Conservation (phyloP, 2,888 invertebrate genomes). For the Proisotoma minuta region DNA sequence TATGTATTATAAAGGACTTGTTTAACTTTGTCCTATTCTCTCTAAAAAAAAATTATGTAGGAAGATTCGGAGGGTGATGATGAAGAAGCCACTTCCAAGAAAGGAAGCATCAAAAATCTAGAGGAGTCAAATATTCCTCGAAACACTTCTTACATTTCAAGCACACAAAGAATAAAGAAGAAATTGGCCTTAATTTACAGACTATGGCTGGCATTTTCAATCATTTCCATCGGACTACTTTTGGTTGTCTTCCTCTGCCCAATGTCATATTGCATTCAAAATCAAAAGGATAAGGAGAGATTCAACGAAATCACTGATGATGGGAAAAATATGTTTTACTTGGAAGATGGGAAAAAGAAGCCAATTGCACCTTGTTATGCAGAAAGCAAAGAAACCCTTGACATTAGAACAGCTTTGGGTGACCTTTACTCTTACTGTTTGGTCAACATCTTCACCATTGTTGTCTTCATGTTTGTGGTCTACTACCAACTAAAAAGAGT, state of each 20-base stretch:
- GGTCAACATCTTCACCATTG: conserved; percentile 5
- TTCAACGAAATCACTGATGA: neutral
- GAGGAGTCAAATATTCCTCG: neutral
- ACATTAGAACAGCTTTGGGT: neutral
- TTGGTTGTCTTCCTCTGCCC: conserved; percentile 4
- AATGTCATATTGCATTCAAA: conserved; percentile 9
- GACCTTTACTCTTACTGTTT: conserved; percentile 1
- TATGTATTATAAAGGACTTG: too few relatives aligned
- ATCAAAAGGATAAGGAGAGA: neutral
- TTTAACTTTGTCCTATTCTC: too few relatives aligned
- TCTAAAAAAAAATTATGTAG: too few relatives aligned
- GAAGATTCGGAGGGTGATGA: too few relatives aligned
- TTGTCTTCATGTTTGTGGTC: conserved; percentile 4
- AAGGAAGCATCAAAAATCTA: too few relatives aligned
- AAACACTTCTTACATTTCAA: neutral
- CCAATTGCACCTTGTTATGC: conserved; percentile 5
- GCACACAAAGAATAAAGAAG: neutral
- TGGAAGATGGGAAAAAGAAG: neutral
- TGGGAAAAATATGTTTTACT: neutral
- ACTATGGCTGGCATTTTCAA: conserved; percentile 2
- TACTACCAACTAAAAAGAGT: conserved; percentile 5
- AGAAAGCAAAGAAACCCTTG: neutral
- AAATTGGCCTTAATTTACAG: neutral
- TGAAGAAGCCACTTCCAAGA: too few relatives aligned
- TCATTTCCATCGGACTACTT: neutral